Base-by-base conservation (phyloP, 2,797 vertebrate species). In the Falco berigora region DNA sequence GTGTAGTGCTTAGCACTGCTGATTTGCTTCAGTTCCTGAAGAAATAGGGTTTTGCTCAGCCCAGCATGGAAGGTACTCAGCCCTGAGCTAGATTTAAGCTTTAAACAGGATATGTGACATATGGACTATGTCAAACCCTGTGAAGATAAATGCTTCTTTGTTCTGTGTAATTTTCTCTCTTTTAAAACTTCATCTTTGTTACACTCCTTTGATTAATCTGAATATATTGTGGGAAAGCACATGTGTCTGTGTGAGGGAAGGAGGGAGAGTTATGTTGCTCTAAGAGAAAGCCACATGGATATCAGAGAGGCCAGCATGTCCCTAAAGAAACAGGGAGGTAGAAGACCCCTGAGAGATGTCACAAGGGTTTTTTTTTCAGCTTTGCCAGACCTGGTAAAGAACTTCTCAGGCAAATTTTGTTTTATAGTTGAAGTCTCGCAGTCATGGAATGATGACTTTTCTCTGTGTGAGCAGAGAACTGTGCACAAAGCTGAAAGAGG, bases 81-180 rank as follows among this genome's bases (percentile, higher is more conserved):
- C 81, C 85, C 40, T 52, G 62, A 80, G 68, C 47, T 80, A 8
- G 1, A 32, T 68, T 61, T 83, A 47, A 87, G 86, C 14, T 55
- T 77, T 84, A 83, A 93, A 78, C 75, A 83, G 88, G 75, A 77
- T 89, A 64, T 47, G 58, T 75, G 88, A 81, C 94, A 94, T 88
- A 95, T 73, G 96, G 96, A 84, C 88, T 88, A 6, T 68, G 93
- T 88, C 96, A 97, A 95, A 93, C 93, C 90, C 17, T n/a, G 67
- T 44, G 84, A 93, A 86, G 86, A 95, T 52, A 69, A 91, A 96
- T 94, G 63, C 32, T 77, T 72, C 75, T 94, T 96, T 92, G 61
- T 92, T 85, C 81, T 58, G n/a, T 58, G 68, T 6, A 52, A 62
- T 89, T 89, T 95, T 95, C 68, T n/a, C 53, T 63, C 92, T 94